phyloP scores from a whole-genome alignment of 2,888 invertebrate species.

The Agrotis exclamationis region DNA sequence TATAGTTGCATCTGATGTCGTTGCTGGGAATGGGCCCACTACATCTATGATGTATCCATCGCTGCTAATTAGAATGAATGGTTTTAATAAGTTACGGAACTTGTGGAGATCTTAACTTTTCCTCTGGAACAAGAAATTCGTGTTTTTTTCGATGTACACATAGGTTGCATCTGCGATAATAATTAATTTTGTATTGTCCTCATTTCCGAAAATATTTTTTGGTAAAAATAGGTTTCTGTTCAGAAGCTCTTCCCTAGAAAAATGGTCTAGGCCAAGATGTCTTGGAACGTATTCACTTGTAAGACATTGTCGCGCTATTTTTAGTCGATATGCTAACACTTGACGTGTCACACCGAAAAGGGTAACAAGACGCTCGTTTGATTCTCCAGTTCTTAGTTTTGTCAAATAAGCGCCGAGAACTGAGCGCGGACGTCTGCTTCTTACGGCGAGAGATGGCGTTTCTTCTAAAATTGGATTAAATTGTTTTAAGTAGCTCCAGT shows the following conservation, averaged over 20 bases:
- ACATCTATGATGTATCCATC: conserved; percentile 23
- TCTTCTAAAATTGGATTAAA: conserved; percentile 7
- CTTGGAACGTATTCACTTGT: no score
- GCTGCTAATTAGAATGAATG: conserved; percentile 7
- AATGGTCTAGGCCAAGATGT: no score
- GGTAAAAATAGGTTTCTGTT: conserved; percentile 3
- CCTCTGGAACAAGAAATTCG: not conserved
- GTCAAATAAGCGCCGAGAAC: conserved; percentile 18
- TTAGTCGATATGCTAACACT: conserved; percentile 31
- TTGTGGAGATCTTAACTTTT: conserved; percentile 5
- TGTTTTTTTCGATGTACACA: not conserved
- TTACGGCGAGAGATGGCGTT: conserved; percentile 15
- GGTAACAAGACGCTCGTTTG: conserved; percentile 46
- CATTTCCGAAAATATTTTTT: not conserved
- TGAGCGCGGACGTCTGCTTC: conserved; percentile 5
- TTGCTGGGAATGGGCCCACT: conserved; percentile 13
- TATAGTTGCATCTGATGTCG: conserved; percentile 23
- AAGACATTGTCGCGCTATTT: not conserved
- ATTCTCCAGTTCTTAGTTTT: conserved; percentile 45
- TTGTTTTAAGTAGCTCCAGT: conserved; percentile 2
- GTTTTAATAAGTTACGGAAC: conserved; percentile 19
- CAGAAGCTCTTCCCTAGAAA: not conserved
- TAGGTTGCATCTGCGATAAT: conserved; percentile 1
- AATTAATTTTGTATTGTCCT: not conserved
- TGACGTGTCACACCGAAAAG: conserved; percentile 46